Conservation (phyloP, 2,888 invertebrate species). For the Nymphalis urticae region DNA sequence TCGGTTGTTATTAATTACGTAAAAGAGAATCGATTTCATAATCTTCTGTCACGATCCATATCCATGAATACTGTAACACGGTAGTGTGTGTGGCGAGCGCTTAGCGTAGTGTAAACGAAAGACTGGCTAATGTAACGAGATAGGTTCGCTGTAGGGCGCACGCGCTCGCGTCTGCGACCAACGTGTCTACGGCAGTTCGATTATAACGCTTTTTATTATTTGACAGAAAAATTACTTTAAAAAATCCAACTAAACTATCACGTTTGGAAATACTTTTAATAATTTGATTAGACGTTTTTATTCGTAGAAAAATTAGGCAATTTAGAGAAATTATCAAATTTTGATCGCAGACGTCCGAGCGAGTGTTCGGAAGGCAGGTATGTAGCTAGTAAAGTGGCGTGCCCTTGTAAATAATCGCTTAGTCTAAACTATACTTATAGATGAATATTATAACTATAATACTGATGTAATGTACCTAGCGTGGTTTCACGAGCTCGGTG, state of each 20-base stretch:
- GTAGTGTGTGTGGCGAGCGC: conserved; percentile 22
- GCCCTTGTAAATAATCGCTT: conserved; percentile 77
- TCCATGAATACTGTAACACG: conserved; percentile 18
- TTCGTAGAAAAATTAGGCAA: background rate
- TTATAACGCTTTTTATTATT: too few relatives aligned
- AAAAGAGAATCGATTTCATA: conserved; percentile 4
- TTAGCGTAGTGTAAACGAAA: conserved; percentile 75
- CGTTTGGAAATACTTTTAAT: too few relatives aligned
- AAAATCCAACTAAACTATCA: too few relatives aligned
- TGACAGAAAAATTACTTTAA: too few relatives aligned
- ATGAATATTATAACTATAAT: conserved; percentile 49
- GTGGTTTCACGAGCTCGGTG: conserved; percentile 26
- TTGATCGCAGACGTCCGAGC: conserved; percentile 18
- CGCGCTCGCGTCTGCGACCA: conserved; percentile 17
- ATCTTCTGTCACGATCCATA: conserved; percentile 21
- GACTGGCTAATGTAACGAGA: conserved; percentile 77
- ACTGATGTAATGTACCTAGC: conserved; percentile 45
- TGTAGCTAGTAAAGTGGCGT: conserved; percentile 66
- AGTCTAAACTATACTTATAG: conserved; percentile 62
- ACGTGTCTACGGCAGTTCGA: background rate
- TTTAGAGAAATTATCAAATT: background rate
- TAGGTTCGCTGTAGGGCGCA: conserved; percentile 44
- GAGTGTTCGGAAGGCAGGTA: conserved; percentile 61
- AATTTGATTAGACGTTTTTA: background rate
- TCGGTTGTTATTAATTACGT: conserved; percentile 3